Evolutionary conservation across 2,113 vertebrate species (phyloP).

Genomic region (Calyptommatus sinebrachiatus): DNA sequence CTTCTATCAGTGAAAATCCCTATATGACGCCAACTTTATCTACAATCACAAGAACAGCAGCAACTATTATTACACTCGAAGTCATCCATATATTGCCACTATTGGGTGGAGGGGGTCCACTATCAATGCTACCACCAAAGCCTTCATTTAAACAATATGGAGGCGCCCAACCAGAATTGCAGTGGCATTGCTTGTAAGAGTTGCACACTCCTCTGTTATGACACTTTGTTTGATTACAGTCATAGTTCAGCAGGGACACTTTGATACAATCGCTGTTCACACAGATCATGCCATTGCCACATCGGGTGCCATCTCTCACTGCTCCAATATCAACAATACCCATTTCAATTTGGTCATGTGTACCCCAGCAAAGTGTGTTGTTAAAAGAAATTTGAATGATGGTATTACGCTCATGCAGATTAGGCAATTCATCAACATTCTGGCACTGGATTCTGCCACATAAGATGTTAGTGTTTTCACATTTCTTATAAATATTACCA

Average conservation of each 20-base stretch:
- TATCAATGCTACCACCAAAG: conserved; percentile 83
- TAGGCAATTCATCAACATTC: conserved; percentile 30
- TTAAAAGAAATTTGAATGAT: conserved; percentile 30
- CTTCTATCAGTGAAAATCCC: not conserved
- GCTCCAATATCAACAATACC: not conserved
- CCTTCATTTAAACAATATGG: conserved; percentile 76
- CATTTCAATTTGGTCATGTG: not conserved
- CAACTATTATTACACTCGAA: not conserved
- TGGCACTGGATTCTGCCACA: conserved; percentile 50
- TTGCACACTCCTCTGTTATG: conserved; percentile 76
- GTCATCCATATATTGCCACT: not conserved
- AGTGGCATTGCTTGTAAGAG: conserved; percentile 87
- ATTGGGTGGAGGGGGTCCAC: conserved; percentile 71
- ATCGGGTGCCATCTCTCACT: conserved; percentile 6
- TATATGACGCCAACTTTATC: not conserved
- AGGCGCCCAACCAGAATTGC: conserved; percentile 75
- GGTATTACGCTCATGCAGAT: not conserved
- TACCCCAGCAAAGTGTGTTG: conserved; percentile 17
- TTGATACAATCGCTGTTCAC: fast-evolving
- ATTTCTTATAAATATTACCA: conserved; percentile 34
- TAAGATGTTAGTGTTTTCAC: conserved; percentile 16
- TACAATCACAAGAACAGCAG: not conserved
- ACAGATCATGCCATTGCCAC: conserved; percentile 1
- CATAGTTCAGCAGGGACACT: not conserved
- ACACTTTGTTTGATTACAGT: conserved; percentile 33